Conservation (phyloP, 1,140 invertebrate species). For the Rhopalosiphum padi region DNA sequence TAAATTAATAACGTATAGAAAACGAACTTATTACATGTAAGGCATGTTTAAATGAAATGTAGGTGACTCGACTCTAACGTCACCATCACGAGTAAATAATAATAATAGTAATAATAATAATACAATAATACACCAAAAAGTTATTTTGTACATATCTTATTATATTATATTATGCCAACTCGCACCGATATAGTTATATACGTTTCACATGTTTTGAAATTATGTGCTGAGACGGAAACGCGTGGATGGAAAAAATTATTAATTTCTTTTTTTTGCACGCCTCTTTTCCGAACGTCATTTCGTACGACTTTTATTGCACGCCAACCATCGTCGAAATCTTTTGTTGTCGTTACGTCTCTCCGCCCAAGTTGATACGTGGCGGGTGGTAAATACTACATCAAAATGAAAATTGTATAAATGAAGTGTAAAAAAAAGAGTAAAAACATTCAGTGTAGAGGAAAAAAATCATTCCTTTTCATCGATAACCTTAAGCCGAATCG, state of each 20-base stretch:
- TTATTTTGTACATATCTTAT: background rate
- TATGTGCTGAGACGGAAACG: background rate
- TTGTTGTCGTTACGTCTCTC: background rate
- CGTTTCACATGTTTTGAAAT: background rate
- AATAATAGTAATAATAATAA: background rate
- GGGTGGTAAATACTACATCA: background rate
- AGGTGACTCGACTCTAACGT: background rate
- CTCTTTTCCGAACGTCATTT: background rate
- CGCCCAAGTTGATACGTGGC: background rate
- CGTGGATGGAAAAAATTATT: background rate
- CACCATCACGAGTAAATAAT: background rate
- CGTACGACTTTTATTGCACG: background rate
- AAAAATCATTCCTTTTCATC: conserved; percentile 4
- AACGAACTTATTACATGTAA: too few species aligned
- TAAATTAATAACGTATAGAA: background rate
- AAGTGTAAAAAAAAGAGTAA: background rate
- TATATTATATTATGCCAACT: background rate
- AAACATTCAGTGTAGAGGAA: background rate
- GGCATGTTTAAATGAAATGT: background rate
- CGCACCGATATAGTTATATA: background rate
- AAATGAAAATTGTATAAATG: conserved; percentile 33
- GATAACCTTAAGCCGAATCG: conserved; percentile 15
- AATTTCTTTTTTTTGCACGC: background rate
- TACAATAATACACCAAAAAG: background rate
- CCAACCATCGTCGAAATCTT: background rate